A percentile compares a stretch with the other conserved stretches of the same genome.
phyloP scores from a whole-genome alignment of 2,113 vertebrate genomes.

The Albula goreensis region DNA sequence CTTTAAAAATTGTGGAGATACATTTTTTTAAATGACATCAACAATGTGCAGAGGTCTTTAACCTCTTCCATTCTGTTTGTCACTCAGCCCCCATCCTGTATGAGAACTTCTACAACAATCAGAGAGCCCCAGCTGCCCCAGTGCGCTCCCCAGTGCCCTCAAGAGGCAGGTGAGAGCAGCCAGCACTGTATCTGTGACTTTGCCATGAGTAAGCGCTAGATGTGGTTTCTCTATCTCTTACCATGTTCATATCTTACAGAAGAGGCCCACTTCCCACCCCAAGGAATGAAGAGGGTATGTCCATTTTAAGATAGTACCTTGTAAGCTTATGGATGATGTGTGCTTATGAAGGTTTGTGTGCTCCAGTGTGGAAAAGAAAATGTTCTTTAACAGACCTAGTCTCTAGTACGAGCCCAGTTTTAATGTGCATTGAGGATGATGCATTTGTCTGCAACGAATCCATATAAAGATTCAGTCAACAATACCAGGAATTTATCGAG shows the following conservation, averaged over 20 bases:
- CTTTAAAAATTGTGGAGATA: too few relatives aligned
- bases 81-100: constrained; percentile 78
- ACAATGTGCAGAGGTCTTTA: background rate
- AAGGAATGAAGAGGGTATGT: constrained; percentile 34
- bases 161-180: constrained; percentile 52
- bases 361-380: background rate
- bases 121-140: constrained; percentile 58
- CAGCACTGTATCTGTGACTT: background rate
- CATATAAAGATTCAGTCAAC: too few relatives aligned
- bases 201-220: background rate
- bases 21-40: too few relatives aligned
- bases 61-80: constrained; percentile 13
- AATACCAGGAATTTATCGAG: too few relatives aligned
- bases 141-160: constrained; percentile 41
- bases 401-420: background rate
- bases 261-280: constrained; percentile 74
- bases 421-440: background rate
- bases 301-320: background rate
- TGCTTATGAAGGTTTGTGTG: background rate
- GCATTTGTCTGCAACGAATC: too few relatives aligned
- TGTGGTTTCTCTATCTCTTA: background rate
- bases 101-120: constrained; percentile 88
- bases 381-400: constrained; percentile 2
- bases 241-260: constrained; percentile 64
- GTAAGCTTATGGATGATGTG: background rate